Evolutionary conservation across 2,888 invertebrate species (phyloP).

Genomic region (Cephus spinipes): DNA sequence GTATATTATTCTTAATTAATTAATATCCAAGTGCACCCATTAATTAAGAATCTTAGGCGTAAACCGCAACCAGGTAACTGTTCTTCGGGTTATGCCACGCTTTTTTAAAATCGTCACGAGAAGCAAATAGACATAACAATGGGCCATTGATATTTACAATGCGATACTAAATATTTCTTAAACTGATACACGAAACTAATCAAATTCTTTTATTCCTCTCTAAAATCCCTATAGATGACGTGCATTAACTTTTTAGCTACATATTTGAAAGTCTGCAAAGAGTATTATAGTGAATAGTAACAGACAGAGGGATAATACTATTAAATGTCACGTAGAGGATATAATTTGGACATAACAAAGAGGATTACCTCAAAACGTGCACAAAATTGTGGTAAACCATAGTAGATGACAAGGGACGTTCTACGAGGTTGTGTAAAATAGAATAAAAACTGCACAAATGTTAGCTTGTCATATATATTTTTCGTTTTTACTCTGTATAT

Average conservation of each 20-base stretch:
- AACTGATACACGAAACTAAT: not conserved
- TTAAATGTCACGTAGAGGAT: not conserved
- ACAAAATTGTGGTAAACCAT: not conserved
- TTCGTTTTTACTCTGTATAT: slow-evolving; percentile 18
- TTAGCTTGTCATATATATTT: slow-evolving; percentile 29
- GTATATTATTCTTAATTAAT: not conserved
- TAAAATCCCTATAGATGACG: not conserved
- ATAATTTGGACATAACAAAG: not conserved
- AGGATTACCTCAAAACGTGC: not conserved
- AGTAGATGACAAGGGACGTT: slow-evolving; percentile 10
- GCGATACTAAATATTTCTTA: not conserved
- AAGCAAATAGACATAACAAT: not conserved
- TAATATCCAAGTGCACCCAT: not conserved
- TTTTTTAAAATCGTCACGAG: not conserved
- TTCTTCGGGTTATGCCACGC: not conserved
- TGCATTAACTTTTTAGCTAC: not conserved
- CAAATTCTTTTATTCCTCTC: not conserved
- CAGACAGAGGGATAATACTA: not conserved
- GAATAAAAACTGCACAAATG: slow-evolving; percentile 24
- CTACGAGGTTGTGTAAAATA: slow-evolving; percentile 19
- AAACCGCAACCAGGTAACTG: not conserved
- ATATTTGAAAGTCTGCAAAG: not conserved
- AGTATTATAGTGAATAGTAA: not conserved
- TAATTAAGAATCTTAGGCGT: not conserved
- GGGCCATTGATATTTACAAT: not conserved